Evolutionary conservation across 1,140 invertebrate species (phyloP).

Genomic region (Zaprionus lachaisei): DNA sequence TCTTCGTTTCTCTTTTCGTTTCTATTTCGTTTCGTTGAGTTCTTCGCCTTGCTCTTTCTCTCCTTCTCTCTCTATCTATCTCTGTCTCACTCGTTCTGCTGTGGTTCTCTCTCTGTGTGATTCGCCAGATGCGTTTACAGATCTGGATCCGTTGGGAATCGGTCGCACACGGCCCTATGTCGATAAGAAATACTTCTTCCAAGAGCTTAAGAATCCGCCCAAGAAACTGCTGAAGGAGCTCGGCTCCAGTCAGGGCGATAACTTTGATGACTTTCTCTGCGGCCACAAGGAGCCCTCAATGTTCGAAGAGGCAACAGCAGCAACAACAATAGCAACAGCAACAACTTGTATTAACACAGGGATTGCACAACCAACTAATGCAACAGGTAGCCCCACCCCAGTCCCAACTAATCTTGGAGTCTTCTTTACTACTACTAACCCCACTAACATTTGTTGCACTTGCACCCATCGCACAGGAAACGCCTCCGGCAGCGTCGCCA

Average conservation of each 20-base stretch:
- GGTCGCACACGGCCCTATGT: conserved; percentile 95
- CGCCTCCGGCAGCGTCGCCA: conserved; percentile 46
- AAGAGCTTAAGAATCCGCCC: conserved; percentile 95
- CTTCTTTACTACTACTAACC: conserved; percentile 41
- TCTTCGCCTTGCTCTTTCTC: conserved; percentile 23
- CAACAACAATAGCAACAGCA: conserved; percentile 19
- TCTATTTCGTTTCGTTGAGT: conserved; percentile 15
- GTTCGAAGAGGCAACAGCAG: conserved; percentile 54
- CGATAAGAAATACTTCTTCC: conserved; percentile 97
- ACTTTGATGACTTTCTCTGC: conserved; percentile 58
- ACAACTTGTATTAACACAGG: conserved; percentile 15
- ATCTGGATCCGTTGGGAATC: conserved; percentile 95
- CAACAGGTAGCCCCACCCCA: conserved; percentile 29
- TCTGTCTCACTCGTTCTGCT: conserved; percentile 15
- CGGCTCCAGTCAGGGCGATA: conserved; percentile 66
- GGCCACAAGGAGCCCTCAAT: conserved; percentile 58
- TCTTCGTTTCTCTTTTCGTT: conserved; percentile 12
- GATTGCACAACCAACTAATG: conserved; percentile 13
- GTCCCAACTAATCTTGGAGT: conserved; percentile 40
- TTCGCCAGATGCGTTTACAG: conserved; percentile 93
- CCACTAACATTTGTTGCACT: conserved; percentile 76
- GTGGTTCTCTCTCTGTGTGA: conserved; percentile 22
- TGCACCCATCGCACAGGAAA: conserved; percentile 42
- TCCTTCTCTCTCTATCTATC: conserved; percentile 13
- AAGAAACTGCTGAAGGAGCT: conserved; percentile 95